These are phyloP conservation scores for Drosophila parthenogenetica DNA, from an alignment of 2,888 invertebrate genomes.

Conservation along the genomic window DNA sequence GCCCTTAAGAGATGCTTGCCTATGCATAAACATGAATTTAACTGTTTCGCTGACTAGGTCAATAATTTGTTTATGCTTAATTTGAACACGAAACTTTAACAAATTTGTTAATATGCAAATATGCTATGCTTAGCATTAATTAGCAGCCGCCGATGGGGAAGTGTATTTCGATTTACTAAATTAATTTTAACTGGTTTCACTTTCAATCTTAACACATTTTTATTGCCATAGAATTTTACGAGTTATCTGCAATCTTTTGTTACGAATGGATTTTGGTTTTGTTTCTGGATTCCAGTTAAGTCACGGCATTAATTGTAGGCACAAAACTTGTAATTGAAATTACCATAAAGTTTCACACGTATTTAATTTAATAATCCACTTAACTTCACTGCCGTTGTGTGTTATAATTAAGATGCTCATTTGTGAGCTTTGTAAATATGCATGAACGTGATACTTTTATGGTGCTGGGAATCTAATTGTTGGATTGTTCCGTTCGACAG, in stretches of 20 bases:
- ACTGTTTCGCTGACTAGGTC: conserved; percentile 46
- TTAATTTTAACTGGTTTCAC: conserved; percentile 4
- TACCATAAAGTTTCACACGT: conserved; percentile 48
- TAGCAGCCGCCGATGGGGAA: conserved; percentile 36
- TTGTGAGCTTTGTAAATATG: conserved; percentile 42
- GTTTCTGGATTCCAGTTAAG: conserved; percentile 1
- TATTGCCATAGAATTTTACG: background rate
- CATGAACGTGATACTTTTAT: conserved; percentile 18
- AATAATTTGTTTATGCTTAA: conserved; percentile 36
- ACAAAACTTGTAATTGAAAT: conserved; percentile 5
- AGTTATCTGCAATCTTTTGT: background rate
- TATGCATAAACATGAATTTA: conserved; percentile 21
- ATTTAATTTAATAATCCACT: conserved; percentile 41
- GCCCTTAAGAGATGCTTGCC: conserved; percentile 14
- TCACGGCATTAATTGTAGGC: conserved; percentile 8
- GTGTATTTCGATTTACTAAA: conserved; percentile 2
- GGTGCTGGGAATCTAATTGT: conserved; percentile 35
- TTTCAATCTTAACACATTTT: background rate
- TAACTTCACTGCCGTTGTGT: conserved; percentile 9
- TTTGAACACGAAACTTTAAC: conserved; percentile 32
- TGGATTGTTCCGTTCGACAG: conserved; percentile 25
- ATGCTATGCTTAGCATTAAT: conserved; percentile 35
- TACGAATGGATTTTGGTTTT: background rate
- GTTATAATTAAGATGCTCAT: conserved; percentile 58
- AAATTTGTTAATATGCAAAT: conserved; percentile 44